Evolutionary conservation across 2,113 vertebrate genomes (phyloP).

Genomic region (Carassius auratus): DNA sequence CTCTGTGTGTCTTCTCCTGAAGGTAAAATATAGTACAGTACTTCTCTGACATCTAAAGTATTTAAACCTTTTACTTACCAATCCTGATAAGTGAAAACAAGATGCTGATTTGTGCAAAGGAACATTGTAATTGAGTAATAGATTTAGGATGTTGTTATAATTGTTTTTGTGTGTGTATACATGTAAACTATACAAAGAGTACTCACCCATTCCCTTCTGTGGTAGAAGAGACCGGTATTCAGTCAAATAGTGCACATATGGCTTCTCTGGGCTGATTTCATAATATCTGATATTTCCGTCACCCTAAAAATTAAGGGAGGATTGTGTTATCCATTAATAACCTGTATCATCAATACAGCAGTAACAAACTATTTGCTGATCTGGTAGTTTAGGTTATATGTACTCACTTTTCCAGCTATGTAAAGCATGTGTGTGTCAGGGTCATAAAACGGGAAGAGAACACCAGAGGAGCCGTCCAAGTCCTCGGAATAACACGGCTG

Average conservation of each 20-base stretch:
- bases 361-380: slow-evolving; percentile 43
- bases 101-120: neutral
- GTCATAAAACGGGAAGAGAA: slow-evolving; percentile 85
- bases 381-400: neutral
- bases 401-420: slow-evolving; percentile 81
- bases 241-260: slow-evolving; percentile 85
- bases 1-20: slow-evolving; percentile 12
- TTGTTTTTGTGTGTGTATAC: neutral
- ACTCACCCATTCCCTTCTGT: slow-evolving; percentile 86
- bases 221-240: slow-evolving; percentile 86
- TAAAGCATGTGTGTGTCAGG: slow-evolving; percentile 84
- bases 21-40: neutral
- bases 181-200: slow-evolving; percentile 60
- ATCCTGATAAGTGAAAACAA: neutral
- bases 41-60: neutral
- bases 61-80: neutral
- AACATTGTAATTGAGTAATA: neutral
- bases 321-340: neutral
- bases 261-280: slow-evolving; percentile 83
- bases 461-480: slow-evolving; percentile 81
- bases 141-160: neutral
- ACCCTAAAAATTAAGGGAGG: slow-evolving; percentile 73
- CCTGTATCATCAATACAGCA: neutral
- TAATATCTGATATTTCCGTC: slow-evolving; percentile 90
- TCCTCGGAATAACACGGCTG: slow-evolving; percentile 82